phyloP scores from a whole-genome alignment of 1,140 invertebrate genomes.

The Zaprionus tsacasi region DNA sequence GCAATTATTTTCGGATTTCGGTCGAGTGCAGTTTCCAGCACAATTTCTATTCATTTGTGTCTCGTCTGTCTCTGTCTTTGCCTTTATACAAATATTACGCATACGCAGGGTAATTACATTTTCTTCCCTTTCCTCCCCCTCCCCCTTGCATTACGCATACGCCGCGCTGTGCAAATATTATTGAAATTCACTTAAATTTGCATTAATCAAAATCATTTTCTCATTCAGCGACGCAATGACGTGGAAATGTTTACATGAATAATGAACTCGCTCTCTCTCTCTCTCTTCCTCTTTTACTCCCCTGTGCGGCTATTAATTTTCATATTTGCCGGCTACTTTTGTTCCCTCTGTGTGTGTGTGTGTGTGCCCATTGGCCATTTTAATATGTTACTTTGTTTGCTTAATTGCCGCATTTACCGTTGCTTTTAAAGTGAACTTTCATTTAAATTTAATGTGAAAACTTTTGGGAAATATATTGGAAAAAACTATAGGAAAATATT shows the following conservation, averaged over 20 bases:
- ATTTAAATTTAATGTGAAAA: background rate
- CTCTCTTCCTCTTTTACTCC: background rate
- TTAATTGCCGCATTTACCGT: slow-evolving; percentile 27
- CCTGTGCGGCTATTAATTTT: slow-evolving; percentile 57
- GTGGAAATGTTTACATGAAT: slow-evolving; percentile 63
- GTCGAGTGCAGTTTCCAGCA: background rate
- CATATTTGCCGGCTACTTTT: slow-evolving; percentile 40
- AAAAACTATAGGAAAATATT: too few relatives aligned
- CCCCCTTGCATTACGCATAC: slow-evolving; percentile 29
- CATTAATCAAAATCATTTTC: slow-evolving; percentile 71
- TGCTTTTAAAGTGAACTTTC: background rate
- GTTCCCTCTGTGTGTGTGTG: background rate
- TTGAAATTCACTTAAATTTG: slow-evolving; percentile 38
- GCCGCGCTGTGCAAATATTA: slow-evolving; percentile 26
- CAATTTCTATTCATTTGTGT: slow-evolving; percentile 16
- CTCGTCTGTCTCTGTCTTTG: too few relatives aligned
- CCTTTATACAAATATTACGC: slow-evolving; percentile 25
- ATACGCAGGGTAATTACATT: slow-evolving; percentile 47
- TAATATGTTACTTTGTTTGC: slow-evolving; percentile 21
- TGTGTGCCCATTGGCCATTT: slow-evolving; percentile 23
- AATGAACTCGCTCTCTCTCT: slow-evolving; percentile 32
- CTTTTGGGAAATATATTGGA: too few relatives aligned
- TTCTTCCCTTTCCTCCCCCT: background rate
- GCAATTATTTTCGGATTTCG: slow-evolving; percentile 50
- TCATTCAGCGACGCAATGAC: slow-evolving; percentile 54